Percentiles rank a stretch among this genome's conserved stretches.
Conservation (phyloP, 1,140 invertebrate genomes). For the Ganaspis sp. region DNA sequence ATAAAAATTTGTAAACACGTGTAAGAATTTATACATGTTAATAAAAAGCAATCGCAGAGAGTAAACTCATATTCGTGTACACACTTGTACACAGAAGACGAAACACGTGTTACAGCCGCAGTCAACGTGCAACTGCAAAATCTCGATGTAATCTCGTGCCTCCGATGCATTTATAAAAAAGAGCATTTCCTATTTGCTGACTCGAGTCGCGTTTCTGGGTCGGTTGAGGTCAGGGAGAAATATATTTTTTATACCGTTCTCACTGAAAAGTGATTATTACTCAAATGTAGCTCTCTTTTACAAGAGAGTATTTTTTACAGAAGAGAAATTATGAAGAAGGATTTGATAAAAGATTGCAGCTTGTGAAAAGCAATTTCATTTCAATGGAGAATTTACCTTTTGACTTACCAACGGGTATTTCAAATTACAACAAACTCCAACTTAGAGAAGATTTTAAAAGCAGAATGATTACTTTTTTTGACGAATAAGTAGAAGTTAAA, state of each 20-base stretch:
- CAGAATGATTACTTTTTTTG: too few species aligned
- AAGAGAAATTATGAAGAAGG: slow-evolving; percentile 3
- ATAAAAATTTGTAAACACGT: too few species aligned
- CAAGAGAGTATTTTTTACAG: slow-evolving; percentile 6
- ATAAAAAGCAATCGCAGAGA: not conserved
- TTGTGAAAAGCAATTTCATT: slow-evolving; percentile 10
- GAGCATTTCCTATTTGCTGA: slow-evolving; percentile 18
- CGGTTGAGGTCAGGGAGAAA: slow-evolving; percentile 17
- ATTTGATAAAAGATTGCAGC: not conserved
- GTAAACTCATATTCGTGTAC: not conserved
- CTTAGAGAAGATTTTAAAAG: not conserved
- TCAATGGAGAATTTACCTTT: not conserved
- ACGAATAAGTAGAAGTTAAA: not conserved
- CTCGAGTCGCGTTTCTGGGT: slow-evolving; percentile 21
- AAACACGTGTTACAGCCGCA: not conserved
- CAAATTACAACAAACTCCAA: not conserved
- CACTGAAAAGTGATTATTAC: slow-evolving; percentile 20
- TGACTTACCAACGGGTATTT: not conserved
- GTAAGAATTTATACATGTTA: not conserved
- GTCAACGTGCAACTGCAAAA: slow-evolving; percentile 1
- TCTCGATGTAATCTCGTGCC: slow-evolving; percentile 4
- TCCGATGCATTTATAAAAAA: slow-evolving; percentile 12
- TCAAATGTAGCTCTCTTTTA: slow-evolving; percentile 4
- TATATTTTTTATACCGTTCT: slow-evolving; percentile 15
- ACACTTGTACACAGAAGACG: not conserved